Evolutionary conservation across 1,140 invertebrate species (phyloP).

Genomic region (Drosophila rhopaloa): DNA sequence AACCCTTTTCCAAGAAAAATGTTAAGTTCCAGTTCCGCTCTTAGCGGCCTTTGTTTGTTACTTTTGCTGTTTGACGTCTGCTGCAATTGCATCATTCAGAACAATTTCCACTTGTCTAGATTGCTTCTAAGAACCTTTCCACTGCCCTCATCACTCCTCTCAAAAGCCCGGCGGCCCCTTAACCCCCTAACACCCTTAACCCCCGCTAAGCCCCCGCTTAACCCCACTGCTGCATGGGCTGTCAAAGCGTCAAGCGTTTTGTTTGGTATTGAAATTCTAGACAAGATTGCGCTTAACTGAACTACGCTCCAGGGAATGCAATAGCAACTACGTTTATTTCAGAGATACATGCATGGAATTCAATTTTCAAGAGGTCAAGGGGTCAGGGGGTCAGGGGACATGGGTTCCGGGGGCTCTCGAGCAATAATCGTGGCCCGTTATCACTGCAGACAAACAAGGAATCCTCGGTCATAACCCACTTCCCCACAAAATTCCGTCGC

Average conservation of each 20-base stretch:
- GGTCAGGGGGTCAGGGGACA: neutral
- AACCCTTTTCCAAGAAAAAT: neutral
- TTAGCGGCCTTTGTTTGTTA: constrained; percentile 21
- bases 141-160: constrained; percentile 5
- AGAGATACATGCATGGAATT: constrained; percentile 37
- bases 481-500: constrained; percentile 9
- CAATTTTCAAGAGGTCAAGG: constrained; percentile 15
- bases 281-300: constrained; percentile 69
- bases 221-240: constrained; percentile 21
- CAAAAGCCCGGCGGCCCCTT: neutral
- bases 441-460: constrained; percentile 41
- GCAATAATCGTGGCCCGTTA: constrained; percentile 6
- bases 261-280: constrained; percentile 77
- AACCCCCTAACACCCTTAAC: neutral
- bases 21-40: constrained; percentile 19
- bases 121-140: constrained; percentile 28
- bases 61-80: constrained; percentile 34
- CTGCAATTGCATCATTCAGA: constrained; percentile 44
- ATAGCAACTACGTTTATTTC: constrained; percentile 14
- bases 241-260: constrained; percentile 71
- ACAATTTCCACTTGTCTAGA: constrained; percentile 49
- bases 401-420: neutral
- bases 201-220: neutral
- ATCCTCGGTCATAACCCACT: constrained; percentile 36
- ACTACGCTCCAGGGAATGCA: constrained; percentile 35